phyloP scores from a whole-genome alignment of 2,888 invertebrate species.

The Neria commutata region DNA sequence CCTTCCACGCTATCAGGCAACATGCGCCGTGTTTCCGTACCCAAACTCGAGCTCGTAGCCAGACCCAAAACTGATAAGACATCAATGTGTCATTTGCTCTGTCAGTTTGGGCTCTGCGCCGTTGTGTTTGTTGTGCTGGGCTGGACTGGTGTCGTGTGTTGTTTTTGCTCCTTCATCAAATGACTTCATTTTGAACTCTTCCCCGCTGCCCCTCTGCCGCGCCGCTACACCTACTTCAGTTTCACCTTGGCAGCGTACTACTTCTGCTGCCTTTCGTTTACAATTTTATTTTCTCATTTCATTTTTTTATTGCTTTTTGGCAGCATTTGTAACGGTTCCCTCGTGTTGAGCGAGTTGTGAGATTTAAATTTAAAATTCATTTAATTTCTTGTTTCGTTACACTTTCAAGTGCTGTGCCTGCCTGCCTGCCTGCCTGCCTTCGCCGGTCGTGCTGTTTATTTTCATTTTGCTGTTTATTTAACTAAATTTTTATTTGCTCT shows the following conservation, averaged over 20 bases:
- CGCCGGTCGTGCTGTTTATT: no score
- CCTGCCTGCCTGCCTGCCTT: no score
- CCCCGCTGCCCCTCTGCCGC: background rate
- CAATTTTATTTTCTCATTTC: background rate
- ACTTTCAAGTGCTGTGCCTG: background rate
- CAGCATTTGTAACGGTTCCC: background rate
- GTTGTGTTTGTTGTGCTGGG: no score
- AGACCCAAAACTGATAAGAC: background rate
- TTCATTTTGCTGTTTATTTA: background rate
- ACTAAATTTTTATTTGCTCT: conserved; percentile 1
- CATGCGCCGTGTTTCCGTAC: background rate
- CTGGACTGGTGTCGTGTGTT: no score
- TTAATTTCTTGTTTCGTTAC: background rate
- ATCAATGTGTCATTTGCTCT: background rate
- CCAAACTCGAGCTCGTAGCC: background rate
- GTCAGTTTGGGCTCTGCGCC: no score
- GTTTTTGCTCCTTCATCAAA: background rate
- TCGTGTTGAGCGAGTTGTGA: background rate
- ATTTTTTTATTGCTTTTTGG: background rate
- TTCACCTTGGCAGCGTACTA: no score
- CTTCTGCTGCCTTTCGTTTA: no score
- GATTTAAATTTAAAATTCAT: background rate
- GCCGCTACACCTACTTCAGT: background rate
- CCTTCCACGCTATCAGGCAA: background rate
- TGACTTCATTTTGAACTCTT: background rate